Evolutionary conservation across 2,797 vertebrate genomes (phyloP), one percentile per base, ranked within the genome.

Genomic region (Pseudotriccus pelzelni): DNA sequence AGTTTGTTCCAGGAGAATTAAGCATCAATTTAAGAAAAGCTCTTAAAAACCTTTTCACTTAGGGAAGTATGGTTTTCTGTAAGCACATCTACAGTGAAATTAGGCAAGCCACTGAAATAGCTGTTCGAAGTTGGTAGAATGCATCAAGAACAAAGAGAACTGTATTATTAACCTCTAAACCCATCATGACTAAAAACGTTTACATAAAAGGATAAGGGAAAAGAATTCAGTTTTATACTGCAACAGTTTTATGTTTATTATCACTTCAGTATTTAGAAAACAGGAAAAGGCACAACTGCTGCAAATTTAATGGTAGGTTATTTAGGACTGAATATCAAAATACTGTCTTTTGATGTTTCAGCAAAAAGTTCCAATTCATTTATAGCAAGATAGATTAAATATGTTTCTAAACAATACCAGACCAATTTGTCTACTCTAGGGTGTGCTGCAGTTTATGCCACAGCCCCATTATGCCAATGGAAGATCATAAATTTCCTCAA

Each of bases 401-500:
- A 91, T 43, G 63, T 74, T 96, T 70, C 69, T 44, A 52, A 95
- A 95, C 91, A 96, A 93, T 81, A 93, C 53, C 59, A 91, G 66
- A 81, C 90, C 84, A 97, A 96, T 97, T 89, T 97, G 95, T 96
- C 92, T 93, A 52, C 73, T 92, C 89, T 43, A 81, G 79, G 76
- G 73, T 5, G 0, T 95, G 89, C 84, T 93, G 76, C 79, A 95
- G 91, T 73, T 92, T 70, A 59, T 62, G 75, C 70, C 81, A 85
- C 60, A 84, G 50, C 27, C 47, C 90, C 53, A 64, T 83, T 95
- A 90, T 25, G 10, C 43, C 70, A 86, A 41, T 59, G 44, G 80
- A 91, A 83, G 60, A 84, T 46, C 87, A 86, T 94, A 81, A 92
- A 95, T 94, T 91, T 89, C 55, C 22, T 94, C 62, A 14, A 90